phyloP scores from a whole-genome alignment of 2,888 invertebrate species.

The Dynastes tityus region DNA sequence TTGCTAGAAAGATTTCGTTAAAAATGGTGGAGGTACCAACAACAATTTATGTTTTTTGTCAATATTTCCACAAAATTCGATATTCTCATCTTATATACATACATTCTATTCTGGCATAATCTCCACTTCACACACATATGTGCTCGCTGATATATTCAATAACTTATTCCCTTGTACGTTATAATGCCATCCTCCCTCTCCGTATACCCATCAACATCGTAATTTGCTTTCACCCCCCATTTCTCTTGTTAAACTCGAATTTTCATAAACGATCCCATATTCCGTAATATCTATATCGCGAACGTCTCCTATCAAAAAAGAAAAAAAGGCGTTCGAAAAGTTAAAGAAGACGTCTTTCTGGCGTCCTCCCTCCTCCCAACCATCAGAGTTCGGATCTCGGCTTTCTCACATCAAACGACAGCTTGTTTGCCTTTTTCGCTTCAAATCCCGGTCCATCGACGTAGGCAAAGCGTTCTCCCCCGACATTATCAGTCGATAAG shows the following conservation, averaged over 20 bases:
- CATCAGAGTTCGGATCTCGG: background rate
- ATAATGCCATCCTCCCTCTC: background rate
- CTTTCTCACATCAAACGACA: conserved; percentile 31
- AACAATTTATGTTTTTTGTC: no score
- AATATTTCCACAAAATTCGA: no score
- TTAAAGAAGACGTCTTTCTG: conserved; percentile 25
- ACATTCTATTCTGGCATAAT: no score
- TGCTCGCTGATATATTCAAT: no score
- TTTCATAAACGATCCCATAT: conserved; percentile 28
- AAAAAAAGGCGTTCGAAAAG: conserved; percentile 8
- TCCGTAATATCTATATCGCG: conserved; percentile 17
- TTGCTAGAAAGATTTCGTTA: no score
- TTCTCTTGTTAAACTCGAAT: conserved; percentile 32
- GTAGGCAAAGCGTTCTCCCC: background rate
- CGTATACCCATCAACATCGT: background rate
- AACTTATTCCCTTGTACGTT: background rate
- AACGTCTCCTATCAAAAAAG: background rate
- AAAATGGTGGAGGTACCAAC: no score
- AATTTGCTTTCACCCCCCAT: conserved; percentile 20
- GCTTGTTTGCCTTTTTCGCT: conserved; percentile 28
- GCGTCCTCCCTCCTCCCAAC: background rate
- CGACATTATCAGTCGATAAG: conserved; percentile 28
- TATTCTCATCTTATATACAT: no score
- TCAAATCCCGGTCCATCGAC: conserved; percentile 16
- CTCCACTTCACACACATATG: no score